phyloP scores from a whole-genome alignment of 1,140 invertebrate species.

The Archivesica marissinica region DNA sequence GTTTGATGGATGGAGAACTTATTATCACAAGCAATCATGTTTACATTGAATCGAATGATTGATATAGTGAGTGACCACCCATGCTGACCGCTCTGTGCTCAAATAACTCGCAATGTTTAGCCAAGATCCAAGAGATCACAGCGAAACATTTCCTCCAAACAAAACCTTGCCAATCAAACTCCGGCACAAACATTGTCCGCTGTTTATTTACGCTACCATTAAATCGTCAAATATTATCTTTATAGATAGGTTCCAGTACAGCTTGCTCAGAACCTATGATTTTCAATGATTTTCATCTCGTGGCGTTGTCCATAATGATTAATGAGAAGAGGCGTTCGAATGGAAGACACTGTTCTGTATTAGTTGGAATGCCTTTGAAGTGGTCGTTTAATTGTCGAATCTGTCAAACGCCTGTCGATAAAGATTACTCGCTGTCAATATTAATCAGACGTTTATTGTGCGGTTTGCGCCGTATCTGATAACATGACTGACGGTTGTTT shows the following conservation, averaged over 20 bases:
- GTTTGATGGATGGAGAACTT: slow-evolving; percentile 1
- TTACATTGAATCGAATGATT: slow-evolving; percentile 18
- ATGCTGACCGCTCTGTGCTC: not conserved
- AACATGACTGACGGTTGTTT: slow-evolving; percentile 46
- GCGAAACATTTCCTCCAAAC: slow-evolving; percentile 12
- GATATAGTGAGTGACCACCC: slow-evolving; percentile 43
- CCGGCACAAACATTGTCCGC: slow-evolving; percentile 16
- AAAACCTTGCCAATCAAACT: slow-evolving; percentile 50
- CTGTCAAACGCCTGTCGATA: slow-evolving; percentile 64
- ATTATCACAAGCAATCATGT: slow-evolving; percentile 14
- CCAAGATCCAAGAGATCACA: not conserved
- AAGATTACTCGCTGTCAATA: slow-evolving; percentile 63
- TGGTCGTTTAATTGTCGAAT: slow-evolving; percentile 63
- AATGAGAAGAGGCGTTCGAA: slow-evolving; percentile 32
- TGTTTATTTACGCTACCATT: slow-evolving; percentile 51
- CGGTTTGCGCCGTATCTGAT: slow-evolving; percentile 44
- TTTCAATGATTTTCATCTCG: slow-evolving; percentile 33
- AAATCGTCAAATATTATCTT: slow-evolving; percentile 56
- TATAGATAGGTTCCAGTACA: not conserved
- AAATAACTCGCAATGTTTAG: slow-evolving; percentile 15
- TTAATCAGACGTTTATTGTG: slow-evolving; percentile 61
- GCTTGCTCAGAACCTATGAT: slow-evolving; percentile 18
- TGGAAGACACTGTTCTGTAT: slow-evolving; percentile 55
- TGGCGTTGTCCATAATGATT: slow-evolving; percentile 55
- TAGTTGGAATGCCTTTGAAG: slow-evolving; percentile 64